Percentiles rank a stretch among this genome's conserved stretches.
Conservation (phyloP, 2,797 vertebrate species). For the Cyclura pinguis region DNA sequence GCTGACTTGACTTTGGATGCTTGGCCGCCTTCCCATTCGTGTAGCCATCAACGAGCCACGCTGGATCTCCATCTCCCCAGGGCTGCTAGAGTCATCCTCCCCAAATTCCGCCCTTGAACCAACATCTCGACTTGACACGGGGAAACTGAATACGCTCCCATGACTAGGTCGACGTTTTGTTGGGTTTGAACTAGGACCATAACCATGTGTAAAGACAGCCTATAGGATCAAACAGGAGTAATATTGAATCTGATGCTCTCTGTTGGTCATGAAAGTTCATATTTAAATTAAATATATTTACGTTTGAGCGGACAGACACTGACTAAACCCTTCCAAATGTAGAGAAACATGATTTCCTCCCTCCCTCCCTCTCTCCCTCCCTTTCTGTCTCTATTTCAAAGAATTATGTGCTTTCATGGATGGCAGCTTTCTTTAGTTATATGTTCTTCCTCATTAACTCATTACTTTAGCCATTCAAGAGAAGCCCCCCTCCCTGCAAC, state of each 20-base stretch:
- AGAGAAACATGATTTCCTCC: not conserved
- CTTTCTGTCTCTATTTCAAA: not conserved
- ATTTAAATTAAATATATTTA: conserved; percentile 16
- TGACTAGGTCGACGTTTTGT: conserved; percentile 73
- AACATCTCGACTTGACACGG: conserved; percentile 51
- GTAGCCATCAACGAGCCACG: conserved; percentile 73
- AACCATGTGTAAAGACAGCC: conserved; percentile 73
- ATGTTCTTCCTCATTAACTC: not conserved
- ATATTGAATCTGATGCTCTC: not conserved
- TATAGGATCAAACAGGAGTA: conserved; percentile 35
- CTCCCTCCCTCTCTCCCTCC: not conserved
- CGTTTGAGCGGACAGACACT: not conserved
- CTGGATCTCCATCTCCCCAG: conserved; percentile 77
- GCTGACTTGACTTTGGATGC: conserved; percentile 83
- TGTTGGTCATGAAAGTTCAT: not conserved
- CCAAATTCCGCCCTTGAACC: conserved; percentile 56
- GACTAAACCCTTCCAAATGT: conserved; percentile 7
- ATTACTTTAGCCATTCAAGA: not conserved
- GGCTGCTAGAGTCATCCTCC: conserved; percentile 80
- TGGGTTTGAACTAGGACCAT: not conserved
- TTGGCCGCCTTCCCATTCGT: conserved; percentile 77
- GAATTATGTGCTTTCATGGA: not conserved
- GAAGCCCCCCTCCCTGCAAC: too few relatives aligned
- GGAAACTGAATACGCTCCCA: conserved; percentile 76
- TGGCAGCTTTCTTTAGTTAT: not conserved